Evolutionary conservation across 1,140 invertebrate genomes (phyloP).

Genomic region (Drosophila ficusphila): DNA sequence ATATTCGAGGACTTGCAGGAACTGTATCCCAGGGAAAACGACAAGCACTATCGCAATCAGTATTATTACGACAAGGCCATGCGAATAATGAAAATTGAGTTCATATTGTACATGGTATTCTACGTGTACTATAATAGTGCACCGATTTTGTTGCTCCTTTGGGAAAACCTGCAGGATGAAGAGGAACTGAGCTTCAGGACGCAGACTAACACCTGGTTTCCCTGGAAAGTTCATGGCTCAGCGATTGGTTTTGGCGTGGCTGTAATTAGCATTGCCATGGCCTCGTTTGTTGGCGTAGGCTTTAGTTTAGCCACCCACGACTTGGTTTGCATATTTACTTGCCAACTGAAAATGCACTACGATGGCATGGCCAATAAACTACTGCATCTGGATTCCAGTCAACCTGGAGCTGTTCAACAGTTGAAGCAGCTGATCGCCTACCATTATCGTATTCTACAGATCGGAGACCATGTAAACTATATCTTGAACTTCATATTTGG

Average conservation of each 20-base stretch:
- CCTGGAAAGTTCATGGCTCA: conserved; percentile 49
- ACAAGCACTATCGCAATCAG: conserved; percentile 23
- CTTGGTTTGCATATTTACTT: conserved; percentile 61
- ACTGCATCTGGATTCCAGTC: conserved; percentile 30
- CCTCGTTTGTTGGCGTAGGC: conserved; percentile 53
- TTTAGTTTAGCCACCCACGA: conserved; percentile 56
- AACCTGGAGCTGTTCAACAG: conserved; percentile 28
- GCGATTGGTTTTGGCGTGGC: conserved; percentile 12
- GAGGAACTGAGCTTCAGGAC: conserved; percentile 34
- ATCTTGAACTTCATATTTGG: conserved; percentile 63
- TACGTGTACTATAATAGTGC: conserved; percentile 54
- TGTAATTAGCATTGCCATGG: conserved; percentile 44
- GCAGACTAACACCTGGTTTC: conserved; percentile 76
- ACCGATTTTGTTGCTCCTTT: conserved; percentile 48
- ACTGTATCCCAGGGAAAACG: conserved; percentile 21
- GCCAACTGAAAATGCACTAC: conserved; percentile 69
- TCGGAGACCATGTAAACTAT: conserved; percentile 43
- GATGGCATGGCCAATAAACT: conserved; percentile 57
- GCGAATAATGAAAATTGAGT: conserved; percentile 43
- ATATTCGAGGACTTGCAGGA: conserved; percentile 53
- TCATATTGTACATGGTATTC: conserved; percentile 50
- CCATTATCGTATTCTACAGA: conserved; percentile 46
- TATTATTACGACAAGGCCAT: conserved; percentile 44
- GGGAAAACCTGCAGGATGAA: conserved; percentile 24
- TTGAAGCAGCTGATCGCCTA: conserved; percentile 53